These are phyloP conservation scores for Engystomops pustulosus DNA, from an alignment of 2,113 vertebrate species.

Conservation along the genomic window DNA sequence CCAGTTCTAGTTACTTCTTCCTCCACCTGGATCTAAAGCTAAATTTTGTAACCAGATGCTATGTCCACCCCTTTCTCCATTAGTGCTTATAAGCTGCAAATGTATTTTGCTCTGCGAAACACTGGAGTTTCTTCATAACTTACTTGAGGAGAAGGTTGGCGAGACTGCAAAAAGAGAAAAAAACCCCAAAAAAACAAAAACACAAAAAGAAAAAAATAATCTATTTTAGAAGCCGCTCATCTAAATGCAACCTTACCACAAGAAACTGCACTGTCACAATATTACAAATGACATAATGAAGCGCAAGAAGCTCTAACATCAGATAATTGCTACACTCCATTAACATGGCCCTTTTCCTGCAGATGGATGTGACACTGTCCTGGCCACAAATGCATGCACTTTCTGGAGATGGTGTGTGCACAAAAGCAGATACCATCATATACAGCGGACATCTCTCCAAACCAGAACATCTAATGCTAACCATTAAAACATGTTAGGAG, in stretches of 20 bases:
- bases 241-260: not conserved
- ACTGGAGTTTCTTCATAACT: slow-evolving; percentile 29
- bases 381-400: no score
- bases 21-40: not conserved
- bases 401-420: no score
- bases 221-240: not conserved
- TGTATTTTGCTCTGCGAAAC: slow-evolving; percentile 15
- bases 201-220: not conserved
- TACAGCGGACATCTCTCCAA: no score
- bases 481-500: no score
- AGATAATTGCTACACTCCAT: not conserved
- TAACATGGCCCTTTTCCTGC: no score
- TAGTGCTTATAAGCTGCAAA: not conserved
- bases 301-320: not conserved
- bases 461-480: no score
- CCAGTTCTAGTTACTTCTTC: not conserved
- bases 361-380: no score
- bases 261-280: slow-evolving; percentile 15
- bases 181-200: no score
- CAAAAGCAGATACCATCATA: no score
- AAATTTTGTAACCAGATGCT: not conserved
- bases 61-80: not conserved
- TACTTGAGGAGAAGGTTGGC: slow-evolving; percentile 57
- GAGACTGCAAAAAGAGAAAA: slow-evolving; percentile 23
- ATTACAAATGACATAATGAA: slow-evolving; percentile 16